A percentile compares a stretch with the other conserved stretches of the same genome.
phyloP scores from a whole-genome alignment of 2,888 invertebrate genomes.

The Papilio demoleus region DNA sequence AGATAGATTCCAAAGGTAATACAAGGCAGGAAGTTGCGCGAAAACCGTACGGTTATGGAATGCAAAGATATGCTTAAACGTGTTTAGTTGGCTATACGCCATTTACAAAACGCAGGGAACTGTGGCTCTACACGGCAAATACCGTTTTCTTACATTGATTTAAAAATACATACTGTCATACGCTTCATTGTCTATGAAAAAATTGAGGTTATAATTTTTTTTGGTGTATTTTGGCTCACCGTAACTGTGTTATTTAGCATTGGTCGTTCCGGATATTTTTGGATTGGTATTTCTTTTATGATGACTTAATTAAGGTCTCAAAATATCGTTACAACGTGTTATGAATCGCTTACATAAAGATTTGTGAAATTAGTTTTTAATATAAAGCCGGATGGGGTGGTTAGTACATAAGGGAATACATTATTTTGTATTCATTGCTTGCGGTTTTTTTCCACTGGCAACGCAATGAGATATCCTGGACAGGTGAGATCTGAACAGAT shows the following conservation, averaged over 20 bases:
- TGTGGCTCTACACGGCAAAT: no score
- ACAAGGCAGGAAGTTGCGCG: constrained; percentile 18
- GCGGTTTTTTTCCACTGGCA: constrained; percentile 28
- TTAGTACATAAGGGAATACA: constrained; percentile 1
- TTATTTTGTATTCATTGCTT: constrained; percentile 24
- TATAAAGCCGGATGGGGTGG: constrained; percentile 13
- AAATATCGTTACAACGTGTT: no score
- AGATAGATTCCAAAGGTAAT: background rate
- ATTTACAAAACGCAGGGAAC: background rate
- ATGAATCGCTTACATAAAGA: no score
- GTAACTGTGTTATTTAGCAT: no score
- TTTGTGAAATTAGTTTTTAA: no score
- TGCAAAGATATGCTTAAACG: constrained; percentile 16
- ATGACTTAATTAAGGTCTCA: no score
- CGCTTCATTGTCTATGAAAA: background rate
- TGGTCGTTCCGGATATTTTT: no score
- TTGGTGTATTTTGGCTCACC: no score
- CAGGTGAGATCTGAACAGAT: constrained; percentile 41
- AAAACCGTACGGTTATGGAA: constrained; percentile 16
- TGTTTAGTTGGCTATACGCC: constrained; percentile 10
- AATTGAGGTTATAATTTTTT: no score
- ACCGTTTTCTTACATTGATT: no score
- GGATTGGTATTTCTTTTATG: no score
- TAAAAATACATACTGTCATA: background rate
- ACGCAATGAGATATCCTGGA: constrained; percentile 35